A percentile compares a stretch with the other conserved stretches of the same genome.
phyloP scores from a whole-genome alignment of 2,888 invertebrate genomes.

The Lasioglossum leucozonium region DNA sequence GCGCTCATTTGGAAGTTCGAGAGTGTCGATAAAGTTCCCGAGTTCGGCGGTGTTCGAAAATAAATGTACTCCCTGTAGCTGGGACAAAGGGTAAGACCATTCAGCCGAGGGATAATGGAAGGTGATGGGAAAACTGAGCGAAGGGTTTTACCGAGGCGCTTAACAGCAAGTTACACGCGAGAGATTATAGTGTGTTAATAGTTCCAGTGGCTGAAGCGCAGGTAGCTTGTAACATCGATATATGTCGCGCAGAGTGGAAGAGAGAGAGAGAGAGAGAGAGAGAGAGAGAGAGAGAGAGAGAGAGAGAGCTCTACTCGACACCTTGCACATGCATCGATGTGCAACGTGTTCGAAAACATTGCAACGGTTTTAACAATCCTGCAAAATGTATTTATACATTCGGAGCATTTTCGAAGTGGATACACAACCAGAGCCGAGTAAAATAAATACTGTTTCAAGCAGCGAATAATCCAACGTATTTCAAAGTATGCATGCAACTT shows the following conservation, averaged over 20 bases:
- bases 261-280: not conserved
- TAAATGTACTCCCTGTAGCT: constrained; percentile 31
- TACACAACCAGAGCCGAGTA: too few relatives aligned
- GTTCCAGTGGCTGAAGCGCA: constrained; percentile 34
- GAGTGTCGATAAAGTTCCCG: constrained; percentile 26
- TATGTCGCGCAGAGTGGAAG: constrained; percentile 16
- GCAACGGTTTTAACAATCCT: not conserved
- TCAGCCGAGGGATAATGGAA: constrained; percentile 41
- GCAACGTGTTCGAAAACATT: not conserved
- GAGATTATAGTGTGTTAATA: constrained; percentile 60
- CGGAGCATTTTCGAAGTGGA: too few relatives aligned
- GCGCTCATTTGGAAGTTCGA: constrained; percentile 17
- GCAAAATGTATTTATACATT: not conserved
- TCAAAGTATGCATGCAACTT: not conserved
- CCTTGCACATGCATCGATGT: not conserved
- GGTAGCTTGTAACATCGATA: constrained; percentile 28
- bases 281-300: not conserved
- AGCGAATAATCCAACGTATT: not conserved
- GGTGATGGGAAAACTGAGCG: constrained; percentile 51
- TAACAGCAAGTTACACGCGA: constrained; percentile 49
- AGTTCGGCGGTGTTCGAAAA: constrained; percentile 26
- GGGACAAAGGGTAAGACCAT: constrained; percentile 18
- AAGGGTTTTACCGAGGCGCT: constrained; percentile 48
- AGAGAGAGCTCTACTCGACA: not conserved
- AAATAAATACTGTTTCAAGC: not conserved